These are phyloP conservation scores for Desoria tigrina DNA, from an alignment of 2,888 invertebrate genomes.

Conservation along the genomic window DNA sequence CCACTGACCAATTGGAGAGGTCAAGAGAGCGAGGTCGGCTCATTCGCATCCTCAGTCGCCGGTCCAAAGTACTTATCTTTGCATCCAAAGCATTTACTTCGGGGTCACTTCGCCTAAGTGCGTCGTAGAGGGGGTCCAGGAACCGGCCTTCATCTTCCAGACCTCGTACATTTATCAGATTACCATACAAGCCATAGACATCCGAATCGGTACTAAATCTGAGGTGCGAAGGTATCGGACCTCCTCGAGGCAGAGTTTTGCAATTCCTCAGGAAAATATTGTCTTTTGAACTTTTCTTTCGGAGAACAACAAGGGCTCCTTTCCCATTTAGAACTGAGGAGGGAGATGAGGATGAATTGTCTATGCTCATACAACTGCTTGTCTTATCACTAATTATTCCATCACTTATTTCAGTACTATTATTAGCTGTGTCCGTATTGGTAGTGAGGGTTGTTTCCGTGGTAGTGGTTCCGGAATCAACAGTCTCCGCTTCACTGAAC, in stretches of 20 bases:
- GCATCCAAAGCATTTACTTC: conserved; percentile 80
- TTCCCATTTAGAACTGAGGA: conserved; percentile 54
- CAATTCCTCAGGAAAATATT: conserved; percentile 63
- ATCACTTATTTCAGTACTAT: neutral
- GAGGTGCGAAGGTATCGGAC: conserved; percentile 44
- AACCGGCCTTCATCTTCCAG: conserved; percentile 77
- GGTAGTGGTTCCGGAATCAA: too few relatives aligned
- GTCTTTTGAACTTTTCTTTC: conserved; percentile 62
- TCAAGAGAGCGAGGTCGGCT: conserved; percentile 79
- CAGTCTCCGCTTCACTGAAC: too few relatives aligned
- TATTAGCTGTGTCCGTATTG: too few relatives aligned
- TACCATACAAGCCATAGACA: conserved; percentile 85
- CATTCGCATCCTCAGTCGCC: conserved; percentile 77
- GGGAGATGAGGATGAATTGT: conserved; percentile 20
- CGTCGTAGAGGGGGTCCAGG: conserved; percentile 70
- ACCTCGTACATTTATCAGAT: conserved; percentile 84
- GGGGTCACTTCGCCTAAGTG: conserved; percentile 76
- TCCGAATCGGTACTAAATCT: conserved; percentile 67
- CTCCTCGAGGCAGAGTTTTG: conserved; percentile 74
- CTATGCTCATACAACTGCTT: neutral
- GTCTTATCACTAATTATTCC: conserved; percentile 2
- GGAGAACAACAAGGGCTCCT: conserved; percentile 66
- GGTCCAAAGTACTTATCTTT: conserved; percentile 77
- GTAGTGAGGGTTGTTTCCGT: too few relatives aligned
- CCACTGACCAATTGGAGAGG: conserved; percentile 84